Conservation (phyloP, 1,140 invertebrate genomes). For the Cataglyphis hispanica region DNA sequence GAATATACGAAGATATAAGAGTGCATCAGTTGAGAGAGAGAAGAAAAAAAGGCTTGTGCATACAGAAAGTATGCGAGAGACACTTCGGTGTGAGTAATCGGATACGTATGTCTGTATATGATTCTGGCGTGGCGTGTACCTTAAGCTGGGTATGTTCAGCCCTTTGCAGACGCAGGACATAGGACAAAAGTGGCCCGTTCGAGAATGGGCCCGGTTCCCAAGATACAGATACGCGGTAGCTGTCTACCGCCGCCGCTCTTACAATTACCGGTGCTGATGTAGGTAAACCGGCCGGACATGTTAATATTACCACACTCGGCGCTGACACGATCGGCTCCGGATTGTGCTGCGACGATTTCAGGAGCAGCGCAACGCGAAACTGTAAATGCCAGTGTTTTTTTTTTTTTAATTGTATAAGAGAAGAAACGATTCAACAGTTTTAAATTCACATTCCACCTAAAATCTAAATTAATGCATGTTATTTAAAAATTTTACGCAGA, state of each 20-base stretch:
- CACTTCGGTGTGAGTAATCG: neutral
- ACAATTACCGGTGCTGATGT: slow-evolving; percentile 91
- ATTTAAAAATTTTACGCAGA: neutral
- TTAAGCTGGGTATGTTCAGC: slow-evolving; percentile 89
- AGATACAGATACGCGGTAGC: slow-evolving; percentile 93
- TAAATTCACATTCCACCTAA: slow-evolving; percentile 5
- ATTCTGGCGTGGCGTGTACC: slow-evolving; percentile 87
- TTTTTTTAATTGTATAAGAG: neutral
- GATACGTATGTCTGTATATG: slow-evolving; percentile 19
- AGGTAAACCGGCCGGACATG: slow-evolving; percentile 91
- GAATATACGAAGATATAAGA: slow-evolving; percentile 18
- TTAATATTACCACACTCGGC: slow-evolving; percentile 93
- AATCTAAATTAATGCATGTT: slow-evolving; percentile 3
- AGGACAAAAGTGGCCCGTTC: slow-evolving; percentile 95
- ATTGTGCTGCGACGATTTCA: slow-evolving; percentile 88
- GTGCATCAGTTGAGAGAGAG: slow-evolving; percentile 1
- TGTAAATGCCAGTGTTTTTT: slow-evolving; percentile 81
- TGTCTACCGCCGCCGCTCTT: slow-evolving; percentile 92
- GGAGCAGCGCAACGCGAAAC: slow-evolving; percentile 93
- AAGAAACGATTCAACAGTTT: slow-evolving; percentile 13
- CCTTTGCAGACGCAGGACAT: slow-evolving; percentile 89
- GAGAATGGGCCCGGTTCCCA: slow-evolving; percentile 95
- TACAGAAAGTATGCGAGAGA: neutral
- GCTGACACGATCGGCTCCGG: slow-evolving; percentile 92
- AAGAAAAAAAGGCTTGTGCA: neutral